Base-by-base conservation (phyloP, 2,113 vertebrate genomes). In the Semicossyphus pulcher region DNA sequence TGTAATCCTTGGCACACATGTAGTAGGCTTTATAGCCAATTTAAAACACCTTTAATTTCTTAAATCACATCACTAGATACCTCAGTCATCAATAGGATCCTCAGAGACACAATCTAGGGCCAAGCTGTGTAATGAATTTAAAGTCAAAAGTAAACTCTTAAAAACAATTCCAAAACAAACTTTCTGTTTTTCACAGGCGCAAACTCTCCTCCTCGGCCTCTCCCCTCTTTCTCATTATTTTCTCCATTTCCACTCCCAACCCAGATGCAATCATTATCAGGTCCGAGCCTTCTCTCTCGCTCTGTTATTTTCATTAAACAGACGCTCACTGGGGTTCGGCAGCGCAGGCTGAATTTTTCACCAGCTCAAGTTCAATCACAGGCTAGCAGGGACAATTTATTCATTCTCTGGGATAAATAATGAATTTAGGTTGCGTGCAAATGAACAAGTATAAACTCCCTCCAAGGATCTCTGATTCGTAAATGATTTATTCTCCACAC, bases 381-480 rank as follows among this genome's bases (percentile, higher is more conserved):
- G 85, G 85, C 86, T 85, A 84, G 69, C 34, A 0, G 68, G 26
- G 61, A 90, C 86, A 63, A 89, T 89, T 83, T 92, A 89, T 88
- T 89, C 81, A 52, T 70, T 85, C 70, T 66, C 77, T 1, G 69
- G 65, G 68, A 89, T 91, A 83, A 90, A 91, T 89, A 88, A 92
- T 91, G 83, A 85, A 92, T 90, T 89, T 86, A 70, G 89, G 90
- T 75, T 90, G 75, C n/a, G 42, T 65, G 67, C 78, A 86, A 87
- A 87, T 69, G 64, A 89, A 80, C 45, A 60, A 70, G 68, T 34
- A 51, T 61, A 52, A 9, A 25, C 54, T 76, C 64, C 57, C 82
- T 83, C 82, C 2, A 18, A 79, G 78, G 88, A 79, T 52, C 85
- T 78, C 25, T 52, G 41, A 72, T 68, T 53, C 7, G 10, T 84